phyloP scores from a whole-genome alignment of 2,113 vertebrate genomes.

The Gnathonemus longibarbis region DNA sequence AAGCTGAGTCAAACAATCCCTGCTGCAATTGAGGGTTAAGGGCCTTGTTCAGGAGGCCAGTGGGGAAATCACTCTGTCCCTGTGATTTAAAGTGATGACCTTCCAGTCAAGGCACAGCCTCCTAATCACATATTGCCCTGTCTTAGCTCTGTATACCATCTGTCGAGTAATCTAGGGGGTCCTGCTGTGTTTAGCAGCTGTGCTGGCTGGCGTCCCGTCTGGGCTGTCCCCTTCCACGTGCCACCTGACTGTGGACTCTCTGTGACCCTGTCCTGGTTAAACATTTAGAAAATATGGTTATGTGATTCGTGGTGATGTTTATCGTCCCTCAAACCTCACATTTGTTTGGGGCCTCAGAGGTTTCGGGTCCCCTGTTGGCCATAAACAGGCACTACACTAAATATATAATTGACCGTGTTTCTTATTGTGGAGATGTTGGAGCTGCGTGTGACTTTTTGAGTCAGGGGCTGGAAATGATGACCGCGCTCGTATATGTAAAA shows the following conservation, averaged over 20 bases:
- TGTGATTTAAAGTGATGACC: background rate
- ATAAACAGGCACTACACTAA: background rate
- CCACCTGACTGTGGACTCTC: background rate
- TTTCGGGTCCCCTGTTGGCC: background rate
- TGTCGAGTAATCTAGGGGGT: background rate
- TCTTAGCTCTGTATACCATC: background rate
- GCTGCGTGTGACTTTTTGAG: background rate
- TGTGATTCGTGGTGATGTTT: background rate
- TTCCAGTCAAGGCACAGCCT: background rate
- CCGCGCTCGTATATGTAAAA: background rate
- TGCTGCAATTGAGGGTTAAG: background rate
- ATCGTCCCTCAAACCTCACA: background rate
- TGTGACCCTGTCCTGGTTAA: background rate
- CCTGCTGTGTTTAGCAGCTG: background rate
- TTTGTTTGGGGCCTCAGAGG: background rate
- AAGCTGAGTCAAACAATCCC: background rate
- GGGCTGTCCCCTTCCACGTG: background rate
- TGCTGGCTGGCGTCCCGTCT: background rate
- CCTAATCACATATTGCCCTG: background rate
- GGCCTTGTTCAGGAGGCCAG: background rate
- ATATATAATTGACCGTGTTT: background rate
- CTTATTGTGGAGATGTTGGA: background rate
- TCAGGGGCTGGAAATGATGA: background rate
- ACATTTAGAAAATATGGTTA: background rate
- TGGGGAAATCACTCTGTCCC: background rate